Base-by-base conservation (phyloP, 2,888 invertebrate genomes). In the Polietes domitor region DNA sequence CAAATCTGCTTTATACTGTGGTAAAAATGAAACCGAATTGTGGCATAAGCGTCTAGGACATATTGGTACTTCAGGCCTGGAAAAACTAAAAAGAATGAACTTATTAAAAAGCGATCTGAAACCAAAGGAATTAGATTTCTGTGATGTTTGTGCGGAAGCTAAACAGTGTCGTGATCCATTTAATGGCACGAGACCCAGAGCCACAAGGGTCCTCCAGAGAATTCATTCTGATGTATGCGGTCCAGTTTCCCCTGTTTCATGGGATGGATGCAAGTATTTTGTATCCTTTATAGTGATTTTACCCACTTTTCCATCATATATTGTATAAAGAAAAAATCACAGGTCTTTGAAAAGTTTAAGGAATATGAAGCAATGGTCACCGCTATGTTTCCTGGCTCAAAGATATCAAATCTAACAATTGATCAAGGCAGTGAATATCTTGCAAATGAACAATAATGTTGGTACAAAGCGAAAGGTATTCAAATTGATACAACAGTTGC, bases 341-440 rank as follows among this genome's bases (percentile, higher is more conserved):
- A 17, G 17, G n/a, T 61, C 15, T 61, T 26, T n/a, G 6, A 26
- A n/a, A 26, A 61, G n/a, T 61, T 26, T 7, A 28, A 26, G 2
- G 26, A 61, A 26, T 15, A 26, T 28, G 28, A 28, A 3, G n/a
- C n/a, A 0, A 21, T 61, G n/a, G 26, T 61, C 5, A 71, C 80
- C 50, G 53, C 72, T 6, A 80, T 76, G 72, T 79, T 85, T 70
- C 61, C 55, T 21, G 47, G 24, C 12, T 37, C 43, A 68, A 77
- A 61, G 73, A 76, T 80, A n/a, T 79, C 75, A 63, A 80, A 73
- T 85, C 7, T n/a, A n/a, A n/a, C n/a, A n/a, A n/a, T n/a, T n/a
- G n/a, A n/a, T n/a, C n/a, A n/a, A n/a, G n/a, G n/a, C n/a, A n/a
- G n/a, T n/a, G n/a, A n/a, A n/a, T n/a, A n/a, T n/a, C n/a, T n/a